phyloP scores from a whole-genome alignment of 2,797 vertebrate genomes.

The Melanogrammus aeglefinus region DNA sequence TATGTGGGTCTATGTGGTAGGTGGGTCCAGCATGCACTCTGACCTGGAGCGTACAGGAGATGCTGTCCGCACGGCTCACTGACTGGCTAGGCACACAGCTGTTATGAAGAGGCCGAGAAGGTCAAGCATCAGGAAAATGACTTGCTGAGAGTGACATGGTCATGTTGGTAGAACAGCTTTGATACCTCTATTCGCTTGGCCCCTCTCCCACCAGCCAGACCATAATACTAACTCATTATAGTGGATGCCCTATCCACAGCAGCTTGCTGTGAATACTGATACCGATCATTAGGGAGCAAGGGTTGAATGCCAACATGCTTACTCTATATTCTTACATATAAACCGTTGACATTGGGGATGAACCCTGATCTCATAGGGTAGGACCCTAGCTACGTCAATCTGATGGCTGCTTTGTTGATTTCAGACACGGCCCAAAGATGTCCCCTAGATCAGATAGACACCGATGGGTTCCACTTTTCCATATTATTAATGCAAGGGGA shows the following conservation, averaged over 20 bases:
- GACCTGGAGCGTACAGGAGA: conserved; percentile 40
- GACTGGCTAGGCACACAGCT: conserved; percentile 17
- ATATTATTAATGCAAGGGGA: neutral
- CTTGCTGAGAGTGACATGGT: neutral
- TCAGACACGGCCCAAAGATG: too few species aligned
- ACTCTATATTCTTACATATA: neutral
- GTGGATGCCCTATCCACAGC: neutral
- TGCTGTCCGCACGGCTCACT: conserved; percentile 13
- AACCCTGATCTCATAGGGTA: neutral
- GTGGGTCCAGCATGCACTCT: conserved; percentile 10
- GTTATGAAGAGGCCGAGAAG: conserved; percentile 29
- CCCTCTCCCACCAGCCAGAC: neutral
- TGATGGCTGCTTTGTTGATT: neutral
- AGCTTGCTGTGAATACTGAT: neutral
- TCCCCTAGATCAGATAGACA: neutral
- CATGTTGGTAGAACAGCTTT: conserved; percentile 9
- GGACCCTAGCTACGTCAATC: neutral
- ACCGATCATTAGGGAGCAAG: neutral
- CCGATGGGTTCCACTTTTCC: neutral
- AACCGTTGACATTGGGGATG: neutral
- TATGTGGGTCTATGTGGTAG: conserved; percentile 1
- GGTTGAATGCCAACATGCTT: neutral
- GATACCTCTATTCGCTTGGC: neutral
- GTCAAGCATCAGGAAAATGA: conserved; percentile 16
- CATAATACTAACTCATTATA: neutral